Base-by-base conservation (phyloP, 2,113 vertebrate species). In the Nansenia antarctica region DNA sequence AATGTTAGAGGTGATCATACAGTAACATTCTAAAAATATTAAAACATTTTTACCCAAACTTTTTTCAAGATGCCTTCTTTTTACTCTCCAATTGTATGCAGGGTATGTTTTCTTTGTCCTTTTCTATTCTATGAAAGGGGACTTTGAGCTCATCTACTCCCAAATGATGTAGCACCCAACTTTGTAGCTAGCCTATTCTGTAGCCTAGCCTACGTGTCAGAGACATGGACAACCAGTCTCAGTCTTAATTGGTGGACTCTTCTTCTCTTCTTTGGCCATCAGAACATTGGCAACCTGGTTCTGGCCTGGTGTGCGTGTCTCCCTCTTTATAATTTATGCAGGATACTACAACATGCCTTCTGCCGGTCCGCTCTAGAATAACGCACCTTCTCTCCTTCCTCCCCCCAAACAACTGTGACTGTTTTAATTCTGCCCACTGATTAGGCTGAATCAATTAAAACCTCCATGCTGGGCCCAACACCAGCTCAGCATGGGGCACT, bases 371-470 rank as follows among this genome's bases (percentile, higher is more conserved):
- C 73, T 82, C 67, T 65, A 88, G 82, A 77, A 80, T 81, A 82
- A 84, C 79, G 79, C 84, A 77, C 85, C 74, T 81, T 80, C 76
- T 74, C 70, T 65, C 69, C 72, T 73, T 72, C 53, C 53, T 30
- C 37, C 49, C 35, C 47, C 22, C 81, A 73, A 84, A 92, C 91
- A 91, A 92, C 89, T 92, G 90, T 91, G 91, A 92, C 91, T 91
- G 91, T 92, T 92, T 92, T 91, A 92, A 92, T 90, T 92, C 91
- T 83, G 83, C 86, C 84, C 81, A 27, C 88, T 92, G 89, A 92
- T 92, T 91, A 91, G 90, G 81, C 78, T 9, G 86, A 91, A 87
- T 91, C 89, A 91, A 88, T 91, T 88, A 90, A 89, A 87, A 90
- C 73, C 60, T 81, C 71, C 88, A 76, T 70, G 84, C 91, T 86